phyloP scores from a whole-genome alignment of 2,888 invertebrate species.

The Drosophila leonis region DNA sequence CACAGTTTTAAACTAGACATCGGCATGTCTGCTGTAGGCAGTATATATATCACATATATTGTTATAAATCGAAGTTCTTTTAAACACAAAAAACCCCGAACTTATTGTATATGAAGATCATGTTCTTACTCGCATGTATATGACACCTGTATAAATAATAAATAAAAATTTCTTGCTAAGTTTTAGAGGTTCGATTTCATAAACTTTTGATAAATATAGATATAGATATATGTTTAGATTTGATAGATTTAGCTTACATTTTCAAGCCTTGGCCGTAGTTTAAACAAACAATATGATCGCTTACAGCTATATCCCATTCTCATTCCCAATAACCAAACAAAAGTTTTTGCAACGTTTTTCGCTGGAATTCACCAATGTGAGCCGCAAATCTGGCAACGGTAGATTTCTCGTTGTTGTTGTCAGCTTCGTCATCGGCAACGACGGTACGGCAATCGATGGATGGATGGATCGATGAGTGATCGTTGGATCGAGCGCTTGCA shows the following conservation, averaged over 20 bases:
- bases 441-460: conserved; percentile 17
- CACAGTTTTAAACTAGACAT: no score
- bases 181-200: background rate
- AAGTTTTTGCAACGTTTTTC: background rate
- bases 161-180: background rate
- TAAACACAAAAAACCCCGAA: no score
- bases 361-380: background rate
- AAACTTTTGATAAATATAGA: background rate
- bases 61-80: no score
- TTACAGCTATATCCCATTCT: background rate
- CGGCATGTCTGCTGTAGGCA: no score
- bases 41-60: background rate
- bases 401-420: conserved; percentile 2
- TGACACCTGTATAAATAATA: background rate
- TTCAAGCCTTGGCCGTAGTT: background rate
- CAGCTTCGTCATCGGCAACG: conserved; percentile 29
- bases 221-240: background rate
- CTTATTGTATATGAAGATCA: background rate
- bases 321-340: background rate
- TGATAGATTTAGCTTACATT: background rate
- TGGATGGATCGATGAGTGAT: conserved; percentile 30
- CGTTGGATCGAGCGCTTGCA: conserved; percentile 18
- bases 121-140: background rate
- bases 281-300: background rate
- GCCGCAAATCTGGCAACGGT: background rate